A percentile compares a stretch with the other conserved stretches of the same genome.
Conservation (phyloP, 92 coral and sea anemone species). For the Umimayanthus kanabou region DNA sequence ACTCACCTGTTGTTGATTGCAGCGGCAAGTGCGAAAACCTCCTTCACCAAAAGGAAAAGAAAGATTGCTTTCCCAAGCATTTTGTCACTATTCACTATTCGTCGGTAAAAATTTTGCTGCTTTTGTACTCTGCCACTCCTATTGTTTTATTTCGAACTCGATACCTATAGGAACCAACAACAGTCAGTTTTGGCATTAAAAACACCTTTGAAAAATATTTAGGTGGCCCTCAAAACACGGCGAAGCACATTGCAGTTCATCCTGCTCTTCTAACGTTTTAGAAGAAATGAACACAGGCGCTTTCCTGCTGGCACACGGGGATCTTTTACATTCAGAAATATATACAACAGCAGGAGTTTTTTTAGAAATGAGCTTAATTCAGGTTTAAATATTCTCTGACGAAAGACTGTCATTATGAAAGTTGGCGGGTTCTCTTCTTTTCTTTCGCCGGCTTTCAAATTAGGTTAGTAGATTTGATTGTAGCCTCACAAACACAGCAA, state of each 20-base stretch:
- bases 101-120: not conserved
- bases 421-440: not conserved
- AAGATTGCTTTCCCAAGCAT: not conserved
- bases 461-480: not conserved
- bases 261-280: not conserved
- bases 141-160: not conserved
- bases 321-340: not conserved
- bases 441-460: not conserved
- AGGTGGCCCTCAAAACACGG: not conserved
- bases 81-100: not conserved
- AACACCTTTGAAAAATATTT: too few species aligned
- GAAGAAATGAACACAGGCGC: not conserved
- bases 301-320: not conserved
- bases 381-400: not conserved
- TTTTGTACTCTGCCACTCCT: too few species aligned
- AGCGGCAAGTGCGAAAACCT: too few species aligned
- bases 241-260: not conserved
- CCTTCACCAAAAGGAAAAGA: not conserved
- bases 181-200: not conserved
- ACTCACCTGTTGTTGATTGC: not conserved
- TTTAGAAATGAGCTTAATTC: not conserved
- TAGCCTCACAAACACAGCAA: not conserved
- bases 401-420: not conserved
- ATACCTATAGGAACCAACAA: not conserved
- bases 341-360: not conserved